Base-by-base conservation (phyloP, 2,888 invertebrate genomes). In the Pollenia griseotomentosa region DNA sequence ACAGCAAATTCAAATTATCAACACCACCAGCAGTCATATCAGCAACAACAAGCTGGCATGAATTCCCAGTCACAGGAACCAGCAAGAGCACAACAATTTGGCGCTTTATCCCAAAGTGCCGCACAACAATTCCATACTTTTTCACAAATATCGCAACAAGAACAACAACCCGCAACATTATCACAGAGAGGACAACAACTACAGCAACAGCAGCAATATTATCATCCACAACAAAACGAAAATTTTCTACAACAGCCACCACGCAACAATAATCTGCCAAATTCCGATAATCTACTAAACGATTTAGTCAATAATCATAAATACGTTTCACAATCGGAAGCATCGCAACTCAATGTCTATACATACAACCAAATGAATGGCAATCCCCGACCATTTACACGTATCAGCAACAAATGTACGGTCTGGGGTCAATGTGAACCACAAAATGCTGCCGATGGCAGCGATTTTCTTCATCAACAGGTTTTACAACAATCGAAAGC, bases 271-370 rank as follows among this genome's bases (percentile, higher is more conserved):
- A 86, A 88, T 59, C 83, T 70, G 11, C 86, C 82, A 77, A 46
- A 55, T 71, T 23, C 66, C 19, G 51, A 82, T 44, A 65, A 66
- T 73, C 75, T 65, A 23, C 40, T 57, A 66, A 23, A 82, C 16
- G 42, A 71, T 55, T 75, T 71, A 68, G 44, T 80, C 68, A 65
- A 77, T 48, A 79, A 55, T n/a, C 65, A 71, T 4, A 73, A 90
- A 83, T 92, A 90, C 11, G 77, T 85, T n/a, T 88, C 89, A 0
- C 92, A 92, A 71, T 90, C 92, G 42, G 88, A 89, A 66, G 88
- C 85, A 10, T 83, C 91, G 11, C 80, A 89, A 40, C 73, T 92
- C 73, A 90, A 90, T 73, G 81, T 66, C 6, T 91, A 89, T 79
- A 63, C 88, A 53, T 89, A 90, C 78, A 91, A 92, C 51, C 92